Base-by-base conservation (phyloP, 2,888 invertebrate species). In the Heteromyza rotundicornis region DNA sequence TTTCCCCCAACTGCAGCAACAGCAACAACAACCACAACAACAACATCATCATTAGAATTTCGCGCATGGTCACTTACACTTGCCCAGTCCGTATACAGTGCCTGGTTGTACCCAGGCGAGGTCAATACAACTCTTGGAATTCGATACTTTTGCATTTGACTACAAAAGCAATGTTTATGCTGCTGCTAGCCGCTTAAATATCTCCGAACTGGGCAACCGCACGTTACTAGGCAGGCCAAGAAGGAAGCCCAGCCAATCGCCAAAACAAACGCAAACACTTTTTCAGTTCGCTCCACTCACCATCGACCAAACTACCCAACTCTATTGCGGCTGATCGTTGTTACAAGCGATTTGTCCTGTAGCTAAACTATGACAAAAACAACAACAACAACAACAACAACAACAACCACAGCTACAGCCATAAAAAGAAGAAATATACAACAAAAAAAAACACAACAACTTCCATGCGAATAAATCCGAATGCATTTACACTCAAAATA, bases 51-150 rank as follows among this genome's bases (percentile, higher is more conserved):
- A 47, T 47, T 47, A 47, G 47, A 47, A 47, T 47, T 47, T 47
- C 47, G 47, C 47, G 5, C 47, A 47, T 47, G 47, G 47, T 47
- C 47, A 47, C n/a, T 47, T 47, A 47, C 47, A 47, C 47, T 19
- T 19, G 47, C 17, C 10, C 19, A 47, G n/a, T n/a, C n/a, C n/a
- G n/a, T n/a, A n/a, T n/a, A n/a, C n/a, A n/a, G n/a, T n/a, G n/a
- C n/a, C n/a, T n/a, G n/a, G 14, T 51, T 60, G 70, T n/a, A n/a
- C 12, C 14, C 8, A 40, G 2, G 55, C 59, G 70, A 66, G 74
- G 74, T 74, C 74, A 74, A 74, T 73, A 74, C 72, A 70, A 74
- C 72, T 64, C 65, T 59, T 66, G 73, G 73, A 74, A 74, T 74
- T 73, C 69, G 69, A 68, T 67, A 68, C 68, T 67, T 65, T 63